Percentiles rank a stretch among this genome's conserved stretches.
Conservation (phyloP, 2,888 invertebrate species). For the Leucophenga montana region DNA sequence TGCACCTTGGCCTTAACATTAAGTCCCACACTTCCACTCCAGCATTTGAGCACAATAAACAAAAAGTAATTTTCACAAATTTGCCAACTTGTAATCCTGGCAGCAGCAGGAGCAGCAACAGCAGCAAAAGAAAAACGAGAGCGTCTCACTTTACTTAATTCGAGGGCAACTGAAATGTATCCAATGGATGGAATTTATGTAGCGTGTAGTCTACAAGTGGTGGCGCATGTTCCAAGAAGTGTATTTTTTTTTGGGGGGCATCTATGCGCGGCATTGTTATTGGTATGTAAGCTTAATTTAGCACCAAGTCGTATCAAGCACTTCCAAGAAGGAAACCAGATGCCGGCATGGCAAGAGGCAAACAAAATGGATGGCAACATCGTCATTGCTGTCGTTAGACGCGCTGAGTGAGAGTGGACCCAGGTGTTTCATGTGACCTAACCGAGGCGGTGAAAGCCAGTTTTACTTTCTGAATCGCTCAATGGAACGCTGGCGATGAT, state of each 20-base stretch:
- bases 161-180: slow-evolving; percentile 18
- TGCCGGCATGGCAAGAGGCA: slow-evolving; percentile 18
- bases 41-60: slow-evolving; percentile 66
- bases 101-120: slow-evolving; percentile 30
- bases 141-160: not conserved
- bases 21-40: slow-evolving; percentile 43
- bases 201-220: slow-evolving; percentile 54
- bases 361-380: slow-evolving; percentile 31
- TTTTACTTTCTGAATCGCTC: slow-evolving; percentile 61
- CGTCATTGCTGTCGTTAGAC: not conserved
- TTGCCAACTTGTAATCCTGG: slow-evolving; percentile 69
- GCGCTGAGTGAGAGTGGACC: slow-evolving; percentile 60
- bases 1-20: slow-evolving; percentile 58
- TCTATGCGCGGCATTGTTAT: not conserved
- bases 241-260: slow-evolving; percentile 28
- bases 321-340: not conserved
- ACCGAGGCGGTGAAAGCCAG: slow-evolving; percentile 51
- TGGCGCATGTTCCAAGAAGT: slow-evolving; percentile 7
- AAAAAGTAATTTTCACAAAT: slow-evolving; percentile 72
- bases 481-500: slow-evolving; percentile 21
- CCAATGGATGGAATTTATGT: slow-evolving; percentile 68
- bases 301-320: slow-evolving; percentile 5
- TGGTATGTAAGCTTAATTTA: slow-evolving; percentile 22
- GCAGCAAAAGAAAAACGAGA: not conserved
- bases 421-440: slow-evolving; percentile 62